Base-by-base conservation (phyloP, 2,113 vertebrate genomes). In the Chloropsis hardwickii region DNA sequence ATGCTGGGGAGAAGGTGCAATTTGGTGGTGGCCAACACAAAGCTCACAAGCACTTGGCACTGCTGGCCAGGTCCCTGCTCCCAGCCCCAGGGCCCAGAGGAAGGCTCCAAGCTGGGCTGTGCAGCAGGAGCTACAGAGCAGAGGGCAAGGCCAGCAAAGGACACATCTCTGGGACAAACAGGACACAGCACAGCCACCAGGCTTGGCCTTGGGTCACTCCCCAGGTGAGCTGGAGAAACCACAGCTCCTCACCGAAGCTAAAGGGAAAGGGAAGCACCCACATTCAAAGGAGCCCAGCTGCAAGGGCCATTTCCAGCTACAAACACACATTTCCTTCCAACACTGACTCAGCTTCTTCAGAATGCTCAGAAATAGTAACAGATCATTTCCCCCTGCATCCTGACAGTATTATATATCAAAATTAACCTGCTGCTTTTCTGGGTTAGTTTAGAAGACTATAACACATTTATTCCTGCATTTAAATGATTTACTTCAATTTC, bases 11-110 rank as follows among this genome's bases (percentile, higher is more conserved):
- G 37, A 65, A 51, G 51, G 21, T 11, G 24, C 21, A 23, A 4
- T 6, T 5, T 5, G 2, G 40, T 0, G 3, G 28, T 10, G n/a
- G 25, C 24, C 51, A 24, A 0, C 1, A 1, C 58, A 8, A 20
- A 56, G 39, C 33, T 60, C 62, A n/a, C 21, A 4, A n/a, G 45
- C 23, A 2, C 62, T 33, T 16, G 27, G 42, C 3, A 0, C 24
- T 28, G 40, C 64, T 21, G n/a, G 42, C 14, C 40, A 50, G 24
- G 31, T 29, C 50, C 16, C 35, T 19, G 47, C 17, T 78, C 24
- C 5, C 57, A 50, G 40, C 28, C 33, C 64, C 31, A 1, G 2
- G 0, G 8, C 14, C 44, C n/a, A 2, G 22, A 21, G 20, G 11
- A 67, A 10, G 48, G 80, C 39, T 6, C 48, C 58, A 4, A 13